Evolutionary conservation across 2,888 invertebrate species (phyloP).

Genomic region (Tinea pellionella): DNA sequence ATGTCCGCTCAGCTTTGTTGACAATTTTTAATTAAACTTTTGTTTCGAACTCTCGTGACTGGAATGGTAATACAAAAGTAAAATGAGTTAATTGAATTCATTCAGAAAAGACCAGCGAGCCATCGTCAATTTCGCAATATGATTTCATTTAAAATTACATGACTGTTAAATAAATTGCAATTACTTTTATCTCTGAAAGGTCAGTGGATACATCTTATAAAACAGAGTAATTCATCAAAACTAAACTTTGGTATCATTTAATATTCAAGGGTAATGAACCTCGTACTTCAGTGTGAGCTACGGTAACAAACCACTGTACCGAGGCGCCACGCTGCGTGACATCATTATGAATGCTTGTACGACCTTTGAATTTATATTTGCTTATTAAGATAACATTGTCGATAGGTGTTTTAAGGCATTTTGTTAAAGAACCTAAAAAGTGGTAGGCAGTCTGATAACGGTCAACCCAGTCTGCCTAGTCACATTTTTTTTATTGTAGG

Average conservation of each 20-base stretch:
- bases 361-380: conserved; percentile 55
- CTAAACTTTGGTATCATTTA: not conserved
- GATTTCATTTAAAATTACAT: not conserved
- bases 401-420: not conserved
- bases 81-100: not conserved
- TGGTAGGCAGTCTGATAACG: too few relatives aligned
- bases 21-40: conserved; percentile 14
- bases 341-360: conserved; percentile 25
- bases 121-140: not conserved
- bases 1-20: conserved; percentile 21
- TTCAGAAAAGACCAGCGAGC: not conserved
- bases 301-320: not conserved
- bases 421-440: not conserved
- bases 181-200: not conserved
- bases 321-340: conserved; percentile 30
- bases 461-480: too few relatives aligned
- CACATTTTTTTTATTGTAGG: too few relatives aligned
- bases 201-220: not conserved
- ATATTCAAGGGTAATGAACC: conserved; percentile 5
- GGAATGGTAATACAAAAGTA: not conserved
- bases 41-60: not conserved
- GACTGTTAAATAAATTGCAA: not conserved
- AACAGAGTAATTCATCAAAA: not conserved
- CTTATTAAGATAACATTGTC: conserved; percentile 42
- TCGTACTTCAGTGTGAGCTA: not conserved